Percentiles rank a stretch among this genome's conserved stretches.
Conservation (phyloP, 2,797 vertebrate genomes). For the Siniperca obscura region DNA sequence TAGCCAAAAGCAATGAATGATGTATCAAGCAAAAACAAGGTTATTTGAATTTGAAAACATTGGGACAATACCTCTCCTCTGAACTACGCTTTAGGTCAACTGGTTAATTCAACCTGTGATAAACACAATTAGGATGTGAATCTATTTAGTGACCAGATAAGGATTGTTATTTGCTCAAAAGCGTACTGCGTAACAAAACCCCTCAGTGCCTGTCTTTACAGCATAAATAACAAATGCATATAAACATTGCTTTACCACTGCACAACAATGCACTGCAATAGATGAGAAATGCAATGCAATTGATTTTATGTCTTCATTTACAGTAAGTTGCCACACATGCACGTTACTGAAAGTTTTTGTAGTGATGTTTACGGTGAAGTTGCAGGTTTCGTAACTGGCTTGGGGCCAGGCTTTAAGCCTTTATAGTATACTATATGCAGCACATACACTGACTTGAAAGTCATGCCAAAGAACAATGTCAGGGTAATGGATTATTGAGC, state of each 20-base stretch:
- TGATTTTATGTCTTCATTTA: constrained; percentile 40
- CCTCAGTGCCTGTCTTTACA: constrained; percentile 24
- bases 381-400: constrained; percentile 54
- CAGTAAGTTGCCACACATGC: constrained; percentile 26
- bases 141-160: constrained; percentile 24
- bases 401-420: constrained; percentile 29
- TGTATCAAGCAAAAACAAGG: constrained; percentile 55
- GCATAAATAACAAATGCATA: constrained; percentile 35
- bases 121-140: constrained; percentile 31
- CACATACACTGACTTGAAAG: constrained; percentile 56
- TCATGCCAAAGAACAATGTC: constrained; percentile 61
- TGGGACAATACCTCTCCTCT: constrained; percentile 27
- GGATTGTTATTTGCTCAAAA: constrained; percentile 21
- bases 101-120: constrained; percentile 41
- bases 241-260: constrained; percentile 28
- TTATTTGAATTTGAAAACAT: constrained; percentile 47
- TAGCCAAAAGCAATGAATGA: constrained; percentile 55
- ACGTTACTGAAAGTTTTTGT: constrained; percentile 40
- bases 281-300: constrained; percentile 29
- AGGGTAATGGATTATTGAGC: constrained; percentile 60
- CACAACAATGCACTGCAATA: constrained; percentile 30
- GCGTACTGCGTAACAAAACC: constrained; percentile 1
- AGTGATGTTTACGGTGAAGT: constrained; percentile 42
- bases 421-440: constrained; percentile 37
- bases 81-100: constrained; percentile 38